A percentile compares a stretch with the other conserved stretches of the same genome.
phyloP scores from a whole-genome alignment of 2,113 vertebrate species.

The Silurus meridionalis region DNA sequence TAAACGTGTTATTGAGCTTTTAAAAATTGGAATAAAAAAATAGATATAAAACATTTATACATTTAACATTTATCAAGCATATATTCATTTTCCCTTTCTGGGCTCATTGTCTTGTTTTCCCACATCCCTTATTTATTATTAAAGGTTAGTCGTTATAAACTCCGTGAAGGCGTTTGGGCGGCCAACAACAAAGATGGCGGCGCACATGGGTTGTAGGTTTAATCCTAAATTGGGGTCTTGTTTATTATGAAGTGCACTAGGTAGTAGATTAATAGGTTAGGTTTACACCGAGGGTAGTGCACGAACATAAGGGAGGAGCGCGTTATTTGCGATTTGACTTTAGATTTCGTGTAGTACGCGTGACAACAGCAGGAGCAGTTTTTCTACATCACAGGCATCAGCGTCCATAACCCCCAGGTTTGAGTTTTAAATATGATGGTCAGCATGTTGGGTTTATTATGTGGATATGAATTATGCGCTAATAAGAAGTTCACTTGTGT shows the following conservation, averaged over 20 bases:
- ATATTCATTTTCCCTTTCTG: neutral
- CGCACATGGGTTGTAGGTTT: neutral
- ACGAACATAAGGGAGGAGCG: neutral
- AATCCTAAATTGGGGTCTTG: neutral
- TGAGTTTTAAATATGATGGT: neutral
- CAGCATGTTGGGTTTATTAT: neutral
- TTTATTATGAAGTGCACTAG: neutral
- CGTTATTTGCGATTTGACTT: neutral
- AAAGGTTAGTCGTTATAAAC: neutral
- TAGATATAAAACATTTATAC: no score
- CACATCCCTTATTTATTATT: neutral
- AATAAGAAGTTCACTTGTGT: neutral
- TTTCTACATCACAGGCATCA: neutral
- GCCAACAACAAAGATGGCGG: constrained; percentile 18
- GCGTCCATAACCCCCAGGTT: constrained; percentile 6
- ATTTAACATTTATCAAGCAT: neutral
- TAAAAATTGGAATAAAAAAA: no score
- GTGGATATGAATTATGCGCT: no score
- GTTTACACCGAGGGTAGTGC: neutral
- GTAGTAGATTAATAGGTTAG: neutral
- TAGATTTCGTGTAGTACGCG: neutral
- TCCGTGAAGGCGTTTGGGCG: constrained; percentile 17
- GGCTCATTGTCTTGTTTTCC: neutral
- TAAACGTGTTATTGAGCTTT: no score
- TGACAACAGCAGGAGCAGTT: neutral